Evolutionary conservation across 2,113 vertebrate species (phyloP).

Genomic region (Tympanuchus pallidicinctus): DNA sequence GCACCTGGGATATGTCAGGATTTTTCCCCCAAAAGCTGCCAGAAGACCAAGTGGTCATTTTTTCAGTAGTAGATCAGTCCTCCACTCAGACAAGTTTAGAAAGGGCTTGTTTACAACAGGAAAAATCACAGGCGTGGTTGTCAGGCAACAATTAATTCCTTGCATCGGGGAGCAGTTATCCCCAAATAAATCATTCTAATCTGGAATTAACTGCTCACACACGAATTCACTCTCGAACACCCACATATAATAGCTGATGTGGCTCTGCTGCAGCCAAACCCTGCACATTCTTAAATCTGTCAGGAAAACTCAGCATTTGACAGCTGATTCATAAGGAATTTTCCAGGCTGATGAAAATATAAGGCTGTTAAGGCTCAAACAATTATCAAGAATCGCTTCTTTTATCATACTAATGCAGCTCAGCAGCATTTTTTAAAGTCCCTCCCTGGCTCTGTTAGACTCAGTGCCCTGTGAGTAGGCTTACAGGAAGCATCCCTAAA

Average conservation of each 20-base stretch:
- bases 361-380: neutral
- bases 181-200: conserved; percentile 24
- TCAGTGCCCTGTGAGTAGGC: neutral
- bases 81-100: neutral
- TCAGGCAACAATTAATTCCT: conserved; percentile 22
- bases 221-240: neutral
- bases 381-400: neutral
- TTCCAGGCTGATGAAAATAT: conserved; percentile 11
- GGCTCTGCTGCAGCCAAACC: neutral
- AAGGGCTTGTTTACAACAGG: conserved; percentile 21
- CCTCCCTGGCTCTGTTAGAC: neutral
- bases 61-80: neutral
- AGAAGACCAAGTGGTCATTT: neutral
- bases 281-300: neutral
- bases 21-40: neutral
- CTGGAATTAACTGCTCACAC: neutral
- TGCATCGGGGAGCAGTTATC: neutral
- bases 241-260: neutral
- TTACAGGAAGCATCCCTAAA: neutral
- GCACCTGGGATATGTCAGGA: neutral
- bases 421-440: neutral
- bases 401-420: neutral
- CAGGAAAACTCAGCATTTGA: conserved; percentile 26
- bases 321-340: neutral
- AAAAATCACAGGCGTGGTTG: neutral